Percentiles rank a stretch among this genome's conserved stretches.
These are phyloP conservation scores for Acomys russatus DNA, from an alignment of 2,797 vertebrate genomes.

Conservation along the genomic window DNA sequence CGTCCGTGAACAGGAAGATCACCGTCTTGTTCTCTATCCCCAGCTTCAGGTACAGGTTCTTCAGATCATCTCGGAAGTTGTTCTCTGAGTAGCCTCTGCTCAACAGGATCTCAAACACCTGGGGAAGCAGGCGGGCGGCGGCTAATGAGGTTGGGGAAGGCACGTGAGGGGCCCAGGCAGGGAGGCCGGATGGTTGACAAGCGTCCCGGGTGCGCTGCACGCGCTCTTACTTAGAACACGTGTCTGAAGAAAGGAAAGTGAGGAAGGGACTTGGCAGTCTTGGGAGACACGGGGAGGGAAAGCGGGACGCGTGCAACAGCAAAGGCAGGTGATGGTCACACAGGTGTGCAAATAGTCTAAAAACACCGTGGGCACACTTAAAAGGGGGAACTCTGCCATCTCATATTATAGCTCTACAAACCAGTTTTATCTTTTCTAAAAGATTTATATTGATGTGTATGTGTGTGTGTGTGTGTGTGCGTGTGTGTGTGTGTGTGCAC, in stretches of 20 bases:
- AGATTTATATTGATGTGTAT: not conserved
- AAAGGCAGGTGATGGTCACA: not conserved
- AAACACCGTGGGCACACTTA: not conserved
- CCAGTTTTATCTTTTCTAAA: not conserved
- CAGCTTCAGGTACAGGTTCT: conserved; percentile 93
- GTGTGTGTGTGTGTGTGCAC: not conserved
- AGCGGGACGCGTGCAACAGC: not conserved
- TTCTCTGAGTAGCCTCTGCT: conserved; percentile 95
- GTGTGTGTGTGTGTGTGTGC: not conserved
- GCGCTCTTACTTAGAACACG: fast-evolving
- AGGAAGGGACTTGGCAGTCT: too few relatives aligned
- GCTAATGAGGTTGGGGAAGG: not conserved
- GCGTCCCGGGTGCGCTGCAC: not conserved
- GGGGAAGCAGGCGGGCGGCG: not conserved
- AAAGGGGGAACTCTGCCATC: too few relatives aligned
- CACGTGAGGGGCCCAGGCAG: too few relatives aligned
- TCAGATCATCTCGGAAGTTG: conserved; percentile 96
- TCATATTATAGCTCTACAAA: not conserved
- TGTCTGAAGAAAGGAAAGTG: not conserved
- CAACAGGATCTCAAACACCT: conserved; percentile 97
- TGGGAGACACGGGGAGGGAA: not conserved
- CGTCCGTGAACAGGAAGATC: conserved; percentile 97
- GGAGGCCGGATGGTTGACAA: not conserved
- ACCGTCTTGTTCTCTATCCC: conserved; percentile 94
- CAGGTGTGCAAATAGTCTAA: fast-evolving